Conservation (phyloP, 2,113 vertebrate genomes). For the Caloenas nicobarica region DNA sequence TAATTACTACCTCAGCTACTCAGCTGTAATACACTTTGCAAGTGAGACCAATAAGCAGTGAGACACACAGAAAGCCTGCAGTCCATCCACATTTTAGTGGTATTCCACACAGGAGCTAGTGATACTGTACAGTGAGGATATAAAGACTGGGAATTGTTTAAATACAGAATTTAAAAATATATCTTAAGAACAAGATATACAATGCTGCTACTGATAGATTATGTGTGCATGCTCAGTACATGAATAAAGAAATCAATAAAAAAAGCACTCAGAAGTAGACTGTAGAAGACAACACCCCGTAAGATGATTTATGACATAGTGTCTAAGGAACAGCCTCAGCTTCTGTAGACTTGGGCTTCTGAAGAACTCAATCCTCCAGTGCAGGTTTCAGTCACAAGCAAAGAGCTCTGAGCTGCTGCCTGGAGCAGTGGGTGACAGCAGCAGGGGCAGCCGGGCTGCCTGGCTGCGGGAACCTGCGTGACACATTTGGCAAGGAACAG, state of each 20-base stretch:
- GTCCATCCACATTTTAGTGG: not conserved
- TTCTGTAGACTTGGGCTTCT: not conserved
- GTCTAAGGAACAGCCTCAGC: not conserved
- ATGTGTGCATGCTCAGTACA: not conserved
- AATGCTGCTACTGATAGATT: not conserved
- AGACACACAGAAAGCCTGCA: not conserved
- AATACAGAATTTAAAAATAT: not conserved
- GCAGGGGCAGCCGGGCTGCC: not conserved
- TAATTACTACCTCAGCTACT: not conserved
- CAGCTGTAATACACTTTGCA: not conserved
- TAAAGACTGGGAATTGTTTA: not conserved
- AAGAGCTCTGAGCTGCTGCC: too few species aligned
- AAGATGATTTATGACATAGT: not conserved
- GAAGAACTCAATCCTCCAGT: not conserved
- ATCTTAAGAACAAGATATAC: not conserved
- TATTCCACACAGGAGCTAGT: not conserved
- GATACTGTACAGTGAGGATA: not conserved
- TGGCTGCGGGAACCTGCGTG: not conserved
- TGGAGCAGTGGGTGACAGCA: not conserved
- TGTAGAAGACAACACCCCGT: not conserved
- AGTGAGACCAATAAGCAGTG: not conserved
- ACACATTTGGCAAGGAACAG: not conserved
- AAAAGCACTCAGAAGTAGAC: not conserved
- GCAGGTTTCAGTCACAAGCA: not conserved
- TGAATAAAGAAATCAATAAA: not conserved